Conservation (phyloP, 2,888 invertebrate genomes). For the Spialia ferax region DNA sequence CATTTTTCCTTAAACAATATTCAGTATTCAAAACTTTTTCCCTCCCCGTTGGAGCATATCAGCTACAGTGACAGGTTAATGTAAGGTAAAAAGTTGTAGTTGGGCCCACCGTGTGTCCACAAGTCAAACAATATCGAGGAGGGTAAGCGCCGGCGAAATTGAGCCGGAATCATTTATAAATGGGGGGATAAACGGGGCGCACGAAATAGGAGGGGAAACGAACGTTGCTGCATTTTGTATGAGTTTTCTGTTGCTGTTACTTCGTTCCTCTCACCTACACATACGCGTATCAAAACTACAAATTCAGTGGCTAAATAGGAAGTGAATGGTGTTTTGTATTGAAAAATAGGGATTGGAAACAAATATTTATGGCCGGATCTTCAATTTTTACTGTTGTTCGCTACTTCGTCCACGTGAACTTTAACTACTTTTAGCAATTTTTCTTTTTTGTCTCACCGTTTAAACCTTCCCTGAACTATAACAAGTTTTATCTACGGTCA, state of each 20-base stretch:
- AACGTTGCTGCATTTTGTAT: constrained; percentile 77
- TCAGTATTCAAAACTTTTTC: too few species aligned
- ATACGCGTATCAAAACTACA: constrained; percentile 18
- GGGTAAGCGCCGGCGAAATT: constrained; percentile 70
- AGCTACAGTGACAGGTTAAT: background rate
- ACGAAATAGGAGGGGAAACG: constrained; percentile 59
- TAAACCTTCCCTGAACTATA: too few species aligned
- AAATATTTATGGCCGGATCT: too few species aligned
- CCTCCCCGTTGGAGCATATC: too few species aligned
- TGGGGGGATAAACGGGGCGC: constrained; percentile 55
- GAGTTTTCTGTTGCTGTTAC: constrained; percentile 65
- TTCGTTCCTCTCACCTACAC: constrained; percentile 45
- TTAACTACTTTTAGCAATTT: too few species aligned
- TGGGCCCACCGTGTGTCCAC: constrained; percentile 50
- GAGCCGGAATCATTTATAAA: constrained; percentile 83
- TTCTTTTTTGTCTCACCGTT: too few species aligned
- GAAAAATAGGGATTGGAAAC: too few species aligned
- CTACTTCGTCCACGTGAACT: too few species aligned
- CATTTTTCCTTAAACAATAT: too few species aligned
- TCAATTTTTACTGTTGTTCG: too few species aligned
- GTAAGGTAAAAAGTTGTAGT: constrained; percentile 6
- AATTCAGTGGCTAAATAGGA: background rate
- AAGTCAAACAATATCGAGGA: constrained; percentile 75
- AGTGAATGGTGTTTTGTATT: too few species aligned
- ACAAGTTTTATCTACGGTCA: too few species aligned